Evolutionary conservation across 1,140 invertebrate species (phyloP).

Genomic region (Leptinotarsa texana): DNA sequence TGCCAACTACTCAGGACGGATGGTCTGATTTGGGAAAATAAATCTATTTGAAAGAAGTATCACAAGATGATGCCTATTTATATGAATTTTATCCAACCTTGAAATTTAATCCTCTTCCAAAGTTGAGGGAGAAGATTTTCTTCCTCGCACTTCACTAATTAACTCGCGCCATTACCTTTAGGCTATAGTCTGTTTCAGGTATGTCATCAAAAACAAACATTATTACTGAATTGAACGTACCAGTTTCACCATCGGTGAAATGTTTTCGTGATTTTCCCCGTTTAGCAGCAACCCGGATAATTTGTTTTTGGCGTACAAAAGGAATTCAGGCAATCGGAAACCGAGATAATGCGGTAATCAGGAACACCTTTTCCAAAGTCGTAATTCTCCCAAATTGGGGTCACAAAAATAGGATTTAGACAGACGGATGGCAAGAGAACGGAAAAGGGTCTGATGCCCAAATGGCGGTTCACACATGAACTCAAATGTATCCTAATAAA

Average conservation of each 20-base stretch:
- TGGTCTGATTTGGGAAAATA: too few relatives aligned
- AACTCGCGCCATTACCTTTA: too few relatives aligned
- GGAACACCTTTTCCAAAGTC: not conserved
- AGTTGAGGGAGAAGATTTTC: too few relatives aligned
- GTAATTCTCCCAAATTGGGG: not conserved
- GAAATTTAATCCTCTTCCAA: too few relatives aligned
- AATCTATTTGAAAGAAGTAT: too few relatives aligned
- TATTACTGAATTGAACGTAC: too few relatives aligned
- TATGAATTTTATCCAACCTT: too few relatives aligned
- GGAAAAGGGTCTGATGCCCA: not conserved
- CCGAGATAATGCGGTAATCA: conserved; percentile 2
- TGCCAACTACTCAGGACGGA: too few relatives aligned
- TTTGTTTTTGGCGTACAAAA: not conserved
- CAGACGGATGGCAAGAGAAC: not conserved
- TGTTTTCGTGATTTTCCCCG: not conserved
- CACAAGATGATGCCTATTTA: too few relatives aligned
- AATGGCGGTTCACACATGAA: not conserved
- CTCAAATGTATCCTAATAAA: conserved; percentile 6
- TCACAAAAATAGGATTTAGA: conserved; percentile 3
- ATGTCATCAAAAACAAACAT: too few relatives aligned
- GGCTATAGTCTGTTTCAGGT: too few relatives aligned
- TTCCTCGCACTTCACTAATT: too few relatives aligned
- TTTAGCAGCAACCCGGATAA: not conserved
- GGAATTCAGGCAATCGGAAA: not conserved
- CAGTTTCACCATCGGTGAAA: not conserved